A percentile compares a stretch with the other conserved stretches of the same genome.
These are phyloP conservation scores for Erpornis zantholeuca DNA, from an alignment of 2,113 vertebrate genomes.

Conservation along the genomic window DNA sequence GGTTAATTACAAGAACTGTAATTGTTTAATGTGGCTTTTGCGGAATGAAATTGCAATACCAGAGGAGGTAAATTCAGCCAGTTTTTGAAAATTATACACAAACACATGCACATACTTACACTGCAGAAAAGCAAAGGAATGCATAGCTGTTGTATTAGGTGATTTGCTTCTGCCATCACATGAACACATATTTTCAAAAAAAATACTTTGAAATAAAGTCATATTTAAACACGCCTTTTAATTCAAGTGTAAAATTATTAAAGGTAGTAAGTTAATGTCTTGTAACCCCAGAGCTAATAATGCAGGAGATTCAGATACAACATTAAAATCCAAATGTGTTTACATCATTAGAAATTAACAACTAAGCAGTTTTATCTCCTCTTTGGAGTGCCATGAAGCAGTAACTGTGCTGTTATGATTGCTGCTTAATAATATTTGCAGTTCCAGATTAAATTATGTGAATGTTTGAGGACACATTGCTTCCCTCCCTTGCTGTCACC, in stretches of 20 bases:
- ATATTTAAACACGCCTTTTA: not conserved
- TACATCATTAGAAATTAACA: conserved; percentile 61
- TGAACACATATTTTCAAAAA: not conserved
- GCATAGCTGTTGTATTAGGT: not conserved
- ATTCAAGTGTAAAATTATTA: conserved; percentile 26
- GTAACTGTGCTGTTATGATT: conserved; percentile 45
- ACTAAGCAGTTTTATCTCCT: conserved; percentile 60
- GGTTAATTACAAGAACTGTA: conserved; percentile 64
- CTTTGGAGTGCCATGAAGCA: conserved; percentile 40
- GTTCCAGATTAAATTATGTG: conserved; percentile 57
- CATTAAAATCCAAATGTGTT: conserved; percentile 56
- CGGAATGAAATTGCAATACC: conserved; percentile 35
- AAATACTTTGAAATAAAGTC: not conserved
- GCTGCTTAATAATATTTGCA: conserved; percentile 62
- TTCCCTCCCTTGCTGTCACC: conserved; percentile 6
- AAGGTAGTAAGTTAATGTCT: conserved; percentile 5
- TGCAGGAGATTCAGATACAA: conserved; percentile 12
- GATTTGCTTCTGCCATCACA: not conserved
- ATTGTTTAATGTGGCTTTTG: conserved; percentile 66
- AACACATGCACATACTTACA: not conserved
- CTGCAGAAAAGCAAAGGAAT: not conserved
- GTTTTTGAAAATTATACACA: not conserved
- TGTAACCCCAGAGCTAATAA: conserved; percentile 43
- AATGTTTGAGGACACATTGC: conserved; percentile 45
- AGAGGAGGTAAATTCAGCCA: conserved; percentile 35